Evolutionary conservation across 92 coral and sea anemone species (phyloP).

Genomic region (Palythoa grandiflora): DNA sequence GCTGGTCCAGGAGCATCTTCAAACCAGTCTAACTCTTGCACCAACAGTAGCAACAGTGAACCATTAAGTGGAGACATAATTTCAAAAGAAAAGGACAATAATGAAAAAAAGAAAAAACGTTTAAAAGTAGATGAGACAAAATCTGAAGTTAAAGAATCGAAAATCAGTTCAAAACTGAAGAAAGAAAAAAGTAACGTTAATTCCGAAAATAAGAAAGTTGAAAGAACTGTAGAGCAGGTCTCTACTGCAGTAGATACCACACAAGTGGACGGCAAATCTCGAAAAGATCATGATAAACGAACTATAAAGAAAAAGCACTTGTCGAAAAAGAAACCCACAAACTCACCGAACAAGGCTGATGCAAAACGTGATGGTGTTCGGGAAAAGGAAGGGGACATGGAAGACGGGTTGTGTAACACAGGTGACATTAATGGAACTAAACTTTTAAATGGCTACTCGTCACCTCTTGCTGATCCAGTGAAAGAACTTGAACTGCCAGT

Average conservation of each 20-base stretch:
- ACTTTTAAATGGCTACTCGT: constrained; percentile 27
- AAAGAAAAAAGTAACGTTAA: constrained; percentile 37
- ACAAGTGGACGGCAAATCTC: constrained; percentile 40
- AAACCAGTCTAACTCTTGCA: neutral
- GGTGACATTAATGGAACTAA: constrained; percentile 5
- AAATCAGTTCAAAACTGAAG: constrained; percentile 56
- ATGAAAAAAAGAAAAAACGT: constrained; percentile 50
- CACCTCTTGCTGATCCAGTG: constrained; percentile 60
- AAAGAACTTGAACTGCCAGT: constrained; percentile 65
- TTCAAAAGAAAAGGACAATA: constrained; percentile 51
- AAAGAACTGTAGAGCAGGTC: constrained; percentile 46
- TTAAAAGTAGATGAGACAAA: constrained; percentile 41
- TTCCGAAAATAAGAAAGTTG: constrained; percentile 43
- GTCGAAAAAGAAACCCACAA: constrained; percentile 62
- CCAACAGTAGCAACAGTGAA: constrained; percentile 29
- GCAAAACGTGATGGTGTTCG: constrained; percentile 76
- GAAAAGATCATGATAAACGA: constrained; percentile 40
- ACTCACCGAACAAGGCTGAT: constrained; percentile 22
- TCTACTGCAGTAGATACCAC: constrained; percentile 41
- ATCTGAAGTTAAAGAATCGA: constrained; percentile 42
- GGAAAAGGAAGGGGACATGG: constrained; percentile 61
- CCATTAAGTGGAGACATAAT: constrained; percentile 32
- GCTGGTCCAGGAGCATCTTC: neutral
- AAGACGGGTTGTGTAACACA: neutral
- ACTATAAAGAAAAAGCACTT: constrained; percentile 25